Percentiles rank a stretch among this genome's conserved stretches.
phyloP scores from a whole-genome alignment of 2,888 invertebrate species.

The Protonemura montana region DNA sequence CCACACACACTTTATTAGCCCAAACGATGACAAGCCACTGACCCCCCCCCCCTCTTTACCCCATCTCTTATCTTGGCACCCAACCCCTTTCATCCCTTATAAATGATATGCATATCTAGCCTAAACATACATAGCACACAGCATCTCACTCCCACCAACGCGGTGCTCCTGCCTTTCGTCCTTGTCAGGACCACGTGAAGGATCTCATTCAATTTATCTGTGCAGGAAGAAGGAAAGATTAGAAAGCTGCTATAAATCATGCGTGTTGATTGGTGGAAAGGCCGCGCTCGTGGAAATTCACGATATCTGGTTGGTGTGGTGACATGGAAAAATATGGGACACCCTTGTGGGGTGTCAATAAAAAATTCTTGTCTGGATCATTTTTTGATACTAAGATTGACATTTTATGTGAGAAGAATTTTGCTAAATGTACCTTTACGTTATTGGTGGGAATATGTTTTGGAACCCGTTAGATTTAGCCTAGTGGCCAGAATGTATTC shows the following conservation, averaged over 20 bases:
- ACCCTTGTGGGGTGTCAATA: background rate
- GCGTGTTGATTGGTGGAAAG: slow-evolving; percentile 46
- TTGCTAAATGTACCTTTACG: no score
- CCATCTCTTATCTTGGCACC: slow-evolving; percentile 26
- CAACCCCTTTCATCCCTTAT: slow-evolving; percentile 38
- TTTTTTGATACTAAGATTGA: background rate
- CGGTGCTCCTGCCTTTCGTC: background rate
- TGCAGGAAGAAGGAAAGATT: slow-evolving; percentile 49
- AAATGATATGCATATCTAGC: slow-evolving; percentile 47
- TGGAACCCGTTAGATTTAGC: no score
- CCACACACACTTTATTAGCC: slow-evolving; percentile 8
- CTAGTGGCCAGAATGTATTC: no score
- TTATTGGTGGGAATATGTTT: no score
- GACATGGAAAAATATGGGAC: background rate
- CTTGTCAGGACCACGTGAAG: background rate
- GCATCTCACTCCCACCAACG: background rate
- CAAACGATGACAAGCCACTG: slow-evolving; percentile 8
- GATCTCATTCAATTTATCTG: slow-evolving; percentile 49
- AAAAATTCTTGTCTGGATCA: background rate
- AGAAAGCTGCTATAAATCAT: slow-evolving; percentile 50
- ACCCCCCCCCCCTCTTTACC: slow-evolving; percentile 33
- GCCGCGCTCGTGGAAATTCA: background rate
- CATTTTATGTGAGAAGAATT: background rate
- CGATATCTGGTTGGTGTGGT: background rate
- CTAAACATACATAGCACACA: slow-evolving; percentile 40